Base-by-base conservation (phyloP, 2,888 invertebrate species). In the Erebia ligea region DNA sequence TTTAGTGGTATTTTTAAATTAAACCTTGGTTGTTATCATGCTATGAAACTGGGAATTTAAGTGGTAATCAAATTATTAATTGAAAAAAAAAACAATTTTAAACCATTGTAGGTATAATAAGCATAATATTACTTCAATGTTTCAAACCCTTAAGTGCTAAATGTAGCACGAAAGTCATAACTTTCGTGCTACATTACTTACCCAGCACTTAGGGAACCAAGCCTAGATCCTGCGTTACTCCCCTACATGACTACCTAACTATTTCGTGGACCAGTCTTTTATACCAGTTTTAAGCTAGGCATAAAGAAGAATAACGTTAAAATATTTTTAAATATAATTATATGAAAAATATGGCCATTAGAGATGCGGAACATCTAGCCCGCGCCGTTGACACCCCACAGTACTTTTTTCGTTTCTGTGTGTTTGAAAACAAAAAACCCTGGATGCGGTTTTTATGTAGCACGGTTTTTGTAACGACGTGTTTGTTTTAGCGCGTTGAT, bases 401-500 rank as follows among this genome's bases (percentile, higher is more conserved):
- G 77, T 80, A 57, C 54, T 56, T 84, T 86, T 88, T 87, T 86
- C 85, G 80, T 81, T 73, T 74, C 76, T 81, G 81, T 87, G 85
- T 84, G 82, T 87, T 85, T 84, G 81, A 79, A 81, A 84, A 88
- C 85, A 89, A 83, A 88, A 89, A 85, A 87, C 76, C 74, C 69
- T 81, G 48, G 62, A 78, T 83, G 86, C 78, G 83, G 89, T 90
- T 90, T 90, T 90, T 90, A 81, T 87, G 80, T 77, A 74, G 74
- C 76, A 76, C 78, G 73, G 83, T 86, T 88, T 91, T 90, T 91
- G 79, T 88, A 77, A 64, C 68, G 72, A 67, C 68, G 72, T 90
- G 85, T 91, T 91, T 91, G 85, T 86, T 86, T 90, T 88, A 87
- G 86, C 89, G 85, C 86, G 86, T 81, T 84, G 86, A 86, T 90